phyloP scores from a whole-genome alignment of 2,113 vertebrate species.

The Sapayoa aenigma region DNA sequence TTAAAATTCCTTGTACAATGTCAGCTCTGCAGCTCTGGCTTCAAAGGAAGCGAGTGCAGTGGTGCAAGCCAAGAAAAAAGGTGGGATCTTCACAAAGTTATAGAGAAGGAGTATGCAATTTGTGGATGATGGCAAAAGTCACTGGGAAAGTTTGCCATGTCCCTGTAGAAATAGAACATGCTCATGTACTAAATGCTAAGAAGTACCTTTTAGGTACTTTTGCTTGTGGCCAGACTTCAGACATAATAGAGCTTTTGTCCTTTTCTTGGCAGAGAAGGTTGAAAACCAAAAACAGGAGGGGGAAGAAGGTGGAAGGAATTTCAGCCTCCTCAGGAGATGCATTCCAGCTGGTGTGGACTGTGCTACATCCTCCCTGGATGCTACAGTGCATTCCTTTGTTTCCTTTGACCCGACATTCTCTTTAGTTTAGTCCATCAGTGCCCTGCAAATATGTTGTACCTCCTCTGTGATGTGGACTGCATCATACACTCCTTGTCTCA shows the following conservation, averaged over 20 bases:
- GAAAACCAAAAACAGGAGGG: background rate
- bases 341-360: constrained; percentile 1
- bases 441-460: background rate
- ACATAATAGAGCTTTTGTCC: constrained; percentile 55
- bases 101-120: constrained; percentile 18
- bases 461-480: background rate
- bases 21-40: background rate
- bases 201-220: constrained; percentile 46
- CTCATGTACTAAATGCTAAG: background rate
- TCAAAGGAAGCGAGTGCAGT: background rate
- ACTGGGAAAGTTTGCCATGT: background rate
- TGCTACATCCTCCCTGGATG: constrained; percentile 39
- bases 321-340: constrained; percentile 22
- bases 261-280: constrained; percentile 25
- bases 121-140: constrained; percentile 41
- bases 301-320: constrained; percentile 54
- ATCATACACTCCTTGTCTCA: background rate
- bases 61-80: constrained; percentile 19
- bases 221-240: constrained; percentile 2
- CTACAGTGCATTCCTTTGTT: constrained; percentile 49
- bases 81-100: background rate
- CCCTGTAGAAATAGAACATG: constrained; percentile 20
- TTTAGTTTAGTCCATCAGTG: constrained; percentile 23
- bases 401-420: constrained; percentile 24
- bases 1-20: background rate